Percentiles rank a stretch among this genome's conserved stretches.
phyloP scores from a whole-genome alignment of 1,140 invertebrate genomes.

The Akabosia matsudoensis region DNA sequence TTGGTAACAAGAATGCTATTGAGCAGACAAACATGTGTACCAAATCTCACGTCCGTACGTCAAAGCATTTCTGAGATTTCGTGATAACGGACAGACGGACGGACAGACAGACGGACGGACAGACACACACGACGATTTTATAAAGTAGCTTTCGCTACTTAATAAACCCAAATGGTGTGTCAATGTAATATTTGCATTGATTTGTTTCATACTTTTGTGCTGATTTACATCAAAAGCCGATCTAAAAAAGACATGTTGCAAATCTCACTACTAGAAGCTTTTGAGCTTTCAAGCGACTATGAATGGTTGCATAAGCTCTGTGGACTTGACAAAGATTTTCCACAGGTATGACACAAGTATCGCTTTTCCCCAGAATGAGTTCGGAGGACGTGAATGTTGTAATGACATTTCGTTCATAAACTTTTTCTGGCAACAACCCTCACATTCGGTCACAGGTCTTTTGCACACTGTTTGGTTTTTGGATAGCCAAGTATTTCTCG shows the following conservation, averaged over 20 bases:
- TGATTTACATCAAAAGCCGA: conserved; percentile 1
- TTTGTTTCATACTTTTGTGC: not conserved
- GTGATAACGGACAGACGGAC: too few species aligned
- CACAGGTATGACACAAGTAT: conserved; percentile 48
- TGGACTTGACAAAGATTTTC: conserved; percentile 54
- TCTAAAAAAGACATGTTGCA: conserved; percentile 9
- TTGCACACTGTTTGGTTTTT: conserved; percentile 44
- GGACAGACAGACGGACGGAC: too few species aligned
- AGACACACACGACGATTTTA: too few species aligned
- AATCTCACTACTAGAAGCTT: not conserved
- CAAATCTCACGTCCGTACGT: too few species aligned
- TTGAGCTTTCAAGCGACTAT: not conserved
- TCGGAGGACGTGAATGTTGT: conserved; percentile 48
- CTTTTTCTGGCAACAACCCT: conserved; percentile 51
- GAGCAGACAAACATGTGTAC: too few species aligned
- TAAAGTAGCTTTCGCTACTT: too few species aligned
- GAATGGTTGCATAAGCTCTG: conserved; percentile 23
- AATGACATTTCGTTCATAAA: conserved; percentile 49
- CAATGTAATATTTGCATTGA: too few species aligned
- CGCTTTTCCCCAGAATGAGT: conserved; percentile 19
- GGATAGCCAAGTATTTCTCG: conserved; percentile 24
- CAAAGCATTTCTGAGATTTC: too few species aligned
- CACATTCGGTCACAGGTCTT: conserved; percentile 52
- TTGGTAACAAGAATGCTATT: too few species aligned
- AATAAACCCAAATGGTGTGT: too few species aligned